Percentiles rank a stretch among this genome's conserved stretches.
Conservation (phyloP, 2,888 invertebrate genomes). For the Brenthis ino region DNA sequence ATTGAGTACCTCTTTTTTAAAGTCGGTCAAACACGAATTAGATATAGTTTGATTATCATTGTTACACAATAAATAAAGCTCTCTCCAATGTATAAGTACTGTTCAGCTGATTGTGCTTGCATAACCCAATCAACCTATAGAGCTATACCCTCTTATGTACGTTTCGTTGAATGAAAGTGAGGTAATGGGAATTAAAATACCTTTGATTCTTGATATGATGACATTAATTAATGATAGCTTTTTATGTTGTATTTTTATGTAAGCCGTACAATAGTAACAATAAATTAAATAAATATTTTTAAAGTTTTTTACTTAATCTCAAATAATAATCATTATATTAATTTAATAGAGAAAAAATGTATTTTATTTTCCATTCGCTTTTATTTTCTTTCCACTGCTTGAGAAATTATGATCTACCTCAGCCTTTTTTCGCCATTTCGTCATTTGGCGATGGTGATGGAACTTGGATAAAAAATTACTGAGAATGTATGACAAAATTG, state of each 20-base stretch:
- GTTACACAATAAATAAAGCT: slow-evolving; percentile 68
- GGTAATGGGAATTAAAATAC: slow-evolving; percentile 21
- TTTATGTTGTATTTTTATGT: background rate
- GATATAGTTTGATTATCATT: slow-evolving; percentile 3
- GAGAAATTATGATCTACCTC: too few species aligned
- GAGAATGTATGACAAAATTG: too few species aligned
- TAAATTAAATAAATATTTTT: too few species aligned
- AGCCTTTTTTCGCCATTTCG: too few species aligned
- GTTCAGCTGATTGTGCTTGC: slow-evolving; percentile 55
- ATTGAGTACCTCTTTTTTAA: background rate
- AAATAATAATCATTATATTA: too few species aligned
- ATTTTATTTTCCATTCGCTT: too few species aligned
- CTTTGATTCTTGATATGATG: slow-evolving; percentile 9
- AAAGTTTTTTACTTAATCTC: too few species aligned
- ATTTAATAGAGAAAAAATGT: too few species aligned
- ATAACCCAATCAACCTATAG: slow-evolving; percentile 52
- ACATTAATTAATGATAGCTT: slow-evolving; percentile 14
- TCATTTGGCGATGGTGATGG: too few species aligned
- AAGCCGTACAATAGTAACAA: too few species aligned
- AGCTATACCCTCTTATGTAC: slow-evolving; percentile 53
- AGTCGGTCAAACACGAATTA: background rate
- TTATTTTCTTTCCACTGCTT: too few species aligned
- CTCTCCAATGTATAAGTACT: slow-evolving; percentile 58
- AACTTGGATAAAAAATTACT: too few species aligned
- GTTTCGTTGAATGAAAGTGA: slow-evolving; percentile 25